Evolutionary conservation across 2,113 vertebrate species (phyloP).

Genomic region (Malurus cyaneus): DNA sequence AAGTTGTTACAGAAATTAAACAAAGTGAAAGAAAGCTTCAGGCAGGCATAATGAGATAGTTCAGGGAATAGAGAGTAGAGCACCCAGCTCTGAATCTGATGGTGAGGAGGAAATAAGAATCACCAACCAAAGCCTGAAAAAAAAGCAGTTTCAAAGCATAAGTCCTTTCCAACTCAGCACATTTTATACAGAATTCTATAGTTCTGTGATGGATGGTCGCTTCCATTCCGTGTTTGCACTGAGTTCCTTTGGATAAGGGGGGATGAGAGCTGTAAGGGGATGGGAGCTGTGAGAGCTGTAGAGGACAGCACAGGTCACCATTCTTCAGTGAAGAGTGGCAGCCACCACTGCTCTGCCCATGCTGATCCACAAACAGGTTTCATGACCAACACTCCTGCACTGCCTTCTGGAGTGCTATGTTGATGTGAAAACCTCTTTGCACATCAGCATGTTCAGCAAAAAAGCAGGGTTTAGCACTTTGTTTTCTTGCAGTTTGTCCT

Average conservation of each 20-base stretch:
- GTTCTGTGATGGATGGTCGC: not conserved
- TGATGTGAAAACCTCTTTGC: not conserved
- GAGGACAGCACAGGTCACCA: not conserved
- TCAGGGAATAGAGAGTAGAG: not conserved
- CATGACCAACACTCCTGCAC: not conserved
- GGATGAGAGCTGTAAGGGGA: not conserved
- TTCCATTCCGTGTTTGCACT: not conserved
- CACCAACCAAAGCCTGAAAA: not conserved
- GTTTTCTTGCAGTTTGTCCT: not conserved
- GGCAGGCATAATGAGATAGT: not conserved
- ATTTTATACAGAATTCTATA: too few species aligned
- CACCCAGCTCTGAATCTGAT: not conserved
- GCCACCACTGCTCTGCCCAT: not conserved
- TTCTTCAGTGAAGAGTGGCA: too few species aligned
- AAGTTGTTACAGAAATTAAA: not conserved
- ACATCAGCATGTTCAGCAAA: not conserved
- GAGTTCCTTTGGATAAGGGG: not conserved
- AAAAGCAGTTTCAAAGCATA: not conserved
- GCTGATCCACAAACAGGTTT: not conserved
- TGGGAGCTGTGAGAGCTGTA: too few species aligned
- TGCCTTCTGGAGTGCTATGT: accelerated
- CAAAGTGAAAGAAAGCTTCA: not conserved
- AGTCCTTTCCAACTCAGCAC: not conserved
- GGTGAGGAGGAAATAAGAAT: not conserved
- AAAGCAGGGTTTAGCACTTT: not conserved